Evolutionary conservation across 1,140 invertebrate species (phyloP).

Genomic region (Lethrus apterus): DNA sequence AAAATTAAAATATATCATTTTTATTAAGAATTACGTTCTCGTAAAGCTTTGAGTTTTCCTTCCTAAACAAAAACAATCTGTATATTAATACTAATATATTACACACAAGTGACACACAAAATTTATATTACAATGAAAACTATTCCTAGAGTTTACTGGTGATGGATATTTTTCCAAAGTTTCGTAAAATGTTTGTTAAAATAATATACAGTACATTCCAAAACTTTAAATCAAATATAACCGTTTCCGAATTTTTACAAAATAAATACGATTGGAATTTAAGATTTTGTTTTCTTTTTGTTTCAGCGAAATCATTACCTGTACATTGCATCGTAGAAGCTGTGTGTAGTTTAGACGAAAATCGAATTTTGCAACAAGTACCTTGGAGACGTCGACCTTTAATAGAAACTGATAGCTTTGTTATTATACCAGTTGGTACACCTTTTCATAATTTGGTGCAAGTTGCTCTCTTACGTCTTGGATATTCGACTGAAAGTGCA

Average conservation of each 20-base stretch:
- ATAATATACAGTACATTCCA: neutral
- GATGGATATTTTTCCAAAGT: neutral
- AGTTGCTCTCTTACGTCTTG: slow-evolving; percentile 67
- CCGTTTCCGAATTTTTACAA: neutral
- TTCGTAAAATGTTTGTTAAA: neutral
- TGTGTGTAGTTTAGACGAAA: slow-evolving; percentile 62
- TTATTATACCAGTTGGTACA: slow-evolving; percentile 84
- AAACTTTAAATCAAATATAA: neutral
- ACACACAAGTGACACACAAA: too few relatives aligned
- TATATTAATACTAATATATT: too few relatives aligned
- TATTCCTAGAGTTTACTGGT: too few relatives aligned
- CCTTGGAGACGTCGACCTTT: slow-evolving; percentile 55
- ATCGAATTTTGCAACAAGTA: slow-evolving; percentile 41
- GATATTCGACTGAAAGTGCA: slow-evolving; percentile 68
- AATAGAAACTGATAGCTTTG: slow-evolving; percentile 85
- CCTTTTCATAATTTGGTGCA: slow-evolving; percentile 77
- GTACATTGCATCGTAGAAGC: slow-evolving; percentile 87
- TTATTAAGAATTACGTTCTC: too few relatives aligned
- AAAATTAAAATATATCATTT: too few relatives aligned
- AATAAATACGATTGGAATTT: too few relatives aligned
- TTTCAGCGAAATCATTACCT: slow-evolving; percentile 81
- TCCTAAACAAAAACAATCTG: too few relatives aligned
- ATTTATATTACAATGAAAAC: too few relatives aligned
- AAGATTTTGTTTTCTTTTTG: slow-evolving; percentile 17
- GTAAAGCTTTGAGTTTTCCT: too few relatives aligned